Base-by-base conservation (phyloP, 2,888 invertebrate genomes). In the Liodrosophila aerea region DNA sequence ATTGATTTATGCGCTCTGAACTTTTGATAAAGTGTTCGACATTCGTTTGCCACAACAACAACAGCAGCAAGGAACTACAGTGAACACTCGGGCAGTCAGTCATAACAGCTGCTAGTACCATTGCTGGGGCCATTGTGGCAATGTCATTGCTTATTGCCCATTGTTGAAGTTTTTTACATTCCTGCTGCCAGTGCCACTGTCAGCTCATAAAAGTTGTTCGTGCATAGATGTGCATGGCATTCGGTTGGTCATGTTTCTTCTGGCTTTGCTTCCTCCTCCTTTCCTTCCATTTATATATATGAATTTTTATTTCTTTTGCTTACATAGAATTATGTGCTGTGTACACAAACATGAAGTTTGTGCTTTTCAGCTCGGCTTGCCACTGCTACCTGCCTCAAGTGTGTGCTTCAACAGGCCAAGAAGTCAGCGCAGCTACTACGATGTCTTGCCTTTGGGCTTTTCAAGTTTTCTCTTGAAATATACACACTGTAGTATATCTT, bases 11-110 rank as follows among this genome's bases (percentile, higher is more conserved):
- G 80, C 53, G 60, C 15, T 53, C 56, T 72, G 69, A 72, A 69
- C 63, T 69, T 64, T 78, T 85, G 85, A 78, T 67, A 85, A 85
- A 77, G 85, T 85, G 83, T 62, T 64, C 54, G 75, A 58, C 78
- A 76, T 68, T 73, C 33, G 66, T 41, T 46, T 37, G 50, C 52
- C 36, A 9, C 4, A 60, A 40, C 41, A 52, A 40, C 44, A 30
- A n/a, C 40, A 44, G 34, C 30, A 43, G 49, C 1, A 53, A 18
- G 11, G 36, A 44, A 22, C 29, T 33, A 36, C 36, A 51, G 15
- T 27, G 7, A 9, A 18, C 1, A 34, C 15, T 22, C 22, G 33
- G 46, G 39, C 46, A 16, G 53, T 31, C 37, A 52, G 7, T 1
- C 33, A 12, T 36, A 39, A 36, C 58, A 66, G 60, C 59, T 44